A percentile compares a stretch with the other conserved stretches of the same genome.
These are phyloP conservation scores for Corythaeola cristata DNA, from an alignment of 2,113 vertebrate genomes.

Conservation along the genomic window DNA sequence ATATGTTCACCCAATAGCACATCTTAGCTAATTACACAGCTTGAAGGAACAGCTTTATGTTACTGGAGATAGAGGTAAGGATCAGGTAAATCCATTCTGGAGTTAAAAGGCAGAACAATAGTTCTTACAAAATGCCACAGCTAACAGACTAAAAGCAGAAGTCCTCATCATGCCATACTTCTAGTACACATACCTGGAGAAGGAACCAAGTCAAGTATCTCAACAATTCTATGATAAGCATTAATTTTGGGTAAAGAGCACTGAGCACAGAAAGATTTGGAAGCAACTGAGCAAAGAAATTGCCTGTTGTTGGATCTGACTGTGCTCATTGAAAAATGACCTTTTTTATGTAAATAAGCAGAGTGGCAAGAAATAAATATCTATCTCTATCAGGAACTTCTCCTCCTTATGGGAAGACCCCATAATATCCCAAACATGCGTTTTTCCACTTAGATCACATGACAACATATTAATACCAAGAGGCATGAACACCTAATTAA, in stretches of 20 bases:
- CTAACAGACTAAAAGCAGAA: background rate
- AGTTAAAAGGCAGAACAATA: background rate
- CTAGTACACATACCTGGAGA: background rate
- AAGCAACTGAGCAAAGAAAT: background rate
- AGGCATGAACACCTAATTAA: background rate
- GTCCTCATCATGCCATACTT: background rate
- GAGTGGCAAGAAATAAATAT: background rate
- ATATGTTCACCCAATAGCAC: background rate
- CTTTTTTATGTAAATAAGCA: background rate
- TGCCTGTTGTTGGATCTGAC: background rate
- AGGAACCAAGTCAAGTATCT: background rate
- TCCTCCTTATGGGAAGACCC: background rate
- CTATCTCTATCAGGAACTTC: background rate
- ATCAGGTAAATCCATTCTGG: background rate
- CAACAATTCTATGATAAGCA: rapidly evolving
- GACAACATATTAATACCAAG: background rate
- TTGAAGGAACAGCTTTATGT: background rate
- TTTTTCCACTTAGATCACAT: background rate
- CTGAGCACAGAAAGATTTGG: background rate
- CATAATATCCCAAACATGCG: rapidly evolving
- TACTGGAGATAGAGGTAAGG: background rate
- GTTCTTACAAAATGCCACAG: background rate
- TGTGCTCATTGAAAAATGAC: background rate
- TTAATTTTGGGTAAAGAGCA: background rate
- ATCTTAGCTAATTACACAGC: constrained; percentile 12